phyloP scores from a whole-genome alignment of 2,113 vertebrate genomes.

The Notothenia coriiceps region DNA sequence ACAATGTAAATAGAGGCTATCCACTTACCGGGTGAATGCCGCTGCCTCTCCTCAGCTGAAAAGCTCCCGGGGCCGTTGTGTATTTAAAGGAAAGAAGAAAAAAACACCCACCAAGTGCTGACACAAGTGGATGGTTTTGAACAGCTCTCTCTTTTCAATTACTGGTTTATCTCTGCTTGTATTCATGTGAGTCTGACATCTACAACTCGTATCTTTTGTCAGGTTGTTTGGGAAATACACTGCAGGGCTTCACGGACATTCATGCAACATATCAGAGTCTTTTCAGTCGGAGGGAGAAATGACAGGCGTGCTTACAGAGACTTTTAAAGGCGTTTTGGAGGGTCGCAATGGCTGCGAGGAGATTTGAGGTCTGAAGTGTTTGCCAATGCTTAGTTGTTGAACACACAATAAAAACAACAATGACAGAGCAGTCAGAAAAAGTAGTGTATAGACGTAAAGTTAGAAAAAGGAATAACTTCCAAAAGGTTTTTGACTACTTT shows the following conservation, averaged over 20 bases:
- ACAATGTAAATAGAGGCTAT: constrained; percentile 61
- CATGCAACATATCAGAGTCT: not conserved
- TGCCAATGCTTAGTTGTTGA: not conserved
- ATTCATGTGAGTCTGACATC: constrained; percentile 41
- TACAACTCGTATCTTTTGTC: constrained; percentile 22
- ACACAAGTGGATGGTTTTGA: constrained; percentile 59
- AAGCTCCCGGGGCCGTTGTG: constrained; percentile 28
- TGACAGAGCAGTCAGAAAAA: too few relatives aligned
- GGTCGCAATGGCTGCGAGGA: not conserved
- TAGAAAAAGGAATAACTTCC: too few relatives aligned
- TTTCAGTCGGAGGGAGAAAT: not conserved
- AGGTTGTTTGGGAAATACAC: constrained; percentile 21
- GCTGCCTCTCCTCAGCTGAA: constrained; percentile 42
- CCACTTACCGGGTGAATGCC: constrained; percentile 48
- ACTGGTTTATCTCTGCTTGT: constrained; percentile 41
- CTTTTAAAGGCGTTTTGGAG: constrained; percentile 5
- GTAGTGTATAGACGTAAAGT: too few relatives aligned
- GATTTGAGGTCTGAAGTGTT: constrained; percentile 30
- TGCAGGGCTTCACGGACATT: constrained; percentile 22
- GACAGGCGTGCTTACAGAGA: not conserved
- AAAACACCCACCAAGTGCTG: constrained; percentile 49
- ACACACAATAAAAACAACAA: too few relatives aligned
- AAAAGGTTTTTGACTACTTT: too few relatives aligned
- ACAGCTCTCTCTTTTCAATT: constrained; percentile 49
- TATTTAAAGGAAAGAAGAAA: constrained; percentile 16